These are phyloP conservation scores for Trissoscelio sp. DNA, from an alignment of 2,888 invertebrate species.

Conservation along the genomic window DNA sequence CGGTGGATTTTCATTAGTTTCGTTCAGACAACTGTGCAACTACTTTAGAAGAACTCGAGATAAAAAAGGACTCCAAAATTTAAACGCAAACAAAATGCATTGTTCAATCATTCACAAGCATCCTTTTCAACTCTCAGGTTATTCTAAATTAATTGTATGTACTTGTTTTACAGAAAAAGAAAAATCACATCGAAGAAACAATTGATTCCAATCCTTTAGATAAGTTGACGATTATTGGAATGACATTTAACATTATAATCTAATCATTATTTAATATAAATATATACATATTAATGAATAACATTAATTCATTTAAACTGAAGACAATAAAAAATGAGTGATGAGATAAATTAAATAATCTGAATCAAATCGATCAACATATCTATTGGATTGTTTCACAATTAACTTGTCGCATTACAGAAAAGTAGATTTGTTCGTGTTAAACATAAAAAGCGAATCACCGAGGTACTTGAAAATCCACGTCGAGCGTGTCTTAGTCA, in stretches of 20 bases:
- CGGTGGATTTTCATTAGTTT: slow-evolving; percentile 62
- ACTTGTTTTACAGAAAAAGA: too few relatives aligned
- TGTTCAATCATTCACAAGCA: slow-evolving; percentile 12
- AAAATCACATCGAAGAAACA: not conserved
- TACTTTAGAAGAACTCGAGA: slow-evolving; percentile 18
- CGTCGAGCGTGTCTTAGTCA: slow-evolving; percentile 47
- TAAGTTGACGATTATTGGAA: slow-evolving; percentile 7
- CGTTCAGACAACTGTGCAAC: not conserved
- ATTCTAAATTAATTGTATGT: slow-evolving; percentile 5
- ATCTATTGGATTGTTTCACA: not conserved
- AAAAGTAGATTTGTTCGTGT: slow-evolving; percentile 1
- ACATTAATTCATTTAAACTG: not conserved
- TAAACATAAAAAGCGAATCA: slow-evolving; percentile 5
- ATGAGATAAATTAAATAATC: not conserved
- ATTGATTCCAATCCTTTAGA: not conserved
- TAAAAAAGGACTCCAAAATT: slow-evolving; percentile 15
- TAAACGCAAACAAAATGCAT: slow-evolving; percentile 39
- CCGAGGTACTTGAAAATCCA: slow-evolving; percentile 60
- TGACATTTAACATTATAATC: too few relatives aligned
- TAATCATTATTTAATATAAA: not conserved
- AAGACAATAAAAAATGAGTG: not conserved
- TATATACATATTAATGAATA: slow-evolving; percentile 4
- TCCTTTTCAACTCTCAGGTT: not conserved
- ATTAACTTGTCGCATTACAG: not conserved
- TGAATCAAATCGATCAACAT: not conserved